A percentile compares a stretch with the other conserved stretches of the same genome.
phyloP scores from a whole-genome alignment of 2,797 vertebrate genomes.

The Phataginus tricuspis region DNA sequence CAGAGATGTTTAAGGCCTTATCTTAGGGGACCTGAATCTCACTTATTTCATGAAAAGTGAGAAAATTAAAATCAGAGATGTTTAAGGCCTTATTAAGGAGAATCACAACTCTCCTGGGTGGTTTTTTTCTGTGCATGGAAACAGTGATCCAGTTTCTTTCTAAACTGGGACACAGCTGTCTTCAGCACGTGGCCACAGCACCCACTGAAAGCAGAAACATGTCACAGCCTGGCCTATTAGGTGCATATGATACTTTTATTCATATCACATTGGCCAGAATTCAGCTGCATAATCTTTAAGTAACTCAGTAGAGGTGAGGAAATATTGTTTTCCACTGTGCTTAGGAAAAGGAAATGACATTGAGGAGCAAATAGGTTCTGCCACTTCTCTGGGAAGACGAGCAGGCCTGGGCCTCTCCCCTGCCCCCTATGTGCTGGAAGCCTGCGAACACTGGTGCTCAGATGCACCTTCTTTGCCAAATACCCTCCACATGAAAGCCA shows the following conservation, averaged over 20 bases:
- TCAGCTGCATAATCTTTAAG: background rate
- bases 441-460: background rate
- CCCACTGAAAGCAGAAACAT: background rate
- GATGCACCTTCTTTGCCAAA: background rate
- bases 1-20: background rate
- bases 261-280: background rate
- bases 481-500: background rate
- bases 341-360: background rate
- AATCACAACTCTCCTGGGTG: background rate
- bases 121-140: background rate
- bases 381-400: background rate
- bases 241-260: background rate
- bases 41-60: conserved; percentile 1
- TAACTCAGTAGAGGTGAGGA: background rate
- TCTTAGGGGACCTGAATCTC: background rate
- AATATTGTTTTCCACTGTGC: background rate
- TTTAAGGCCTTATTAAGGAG: background rate
- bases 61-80: background rate
- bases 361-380: background rate
- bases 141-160: background rate
- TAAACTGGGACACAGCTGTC: background rate
- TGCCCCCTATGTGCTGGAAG: background rate
- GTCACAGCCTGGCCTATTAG: background rate
- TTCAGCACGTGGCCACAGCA: background rate
- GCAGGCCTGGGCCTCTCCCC: background rate